Conservation (phyloP, 2,888 invertebrate genomes). For the Cetonia aurata region DNA sequence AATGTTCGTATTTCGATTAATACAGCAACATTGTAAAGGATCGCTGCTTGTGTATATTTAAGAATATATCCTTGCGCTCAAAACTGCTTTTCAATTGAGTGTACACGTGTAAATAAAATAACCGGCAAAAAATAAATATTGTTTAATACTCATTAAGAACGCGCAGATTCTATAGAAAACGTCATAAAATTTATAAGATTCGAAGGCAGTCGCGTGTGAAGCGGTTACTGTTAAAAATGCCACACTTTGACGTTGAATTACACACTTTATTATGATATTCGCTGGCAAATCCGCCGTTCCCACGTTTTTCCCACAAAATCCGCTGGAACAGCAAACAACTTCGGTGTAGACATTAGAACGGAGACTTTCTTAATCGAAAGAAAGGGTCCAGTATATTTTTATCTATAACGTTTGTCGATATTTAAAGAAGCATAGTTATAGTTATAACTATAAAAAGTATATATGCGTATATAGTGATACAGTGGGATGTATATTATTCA, state of each 20-base stretch:
- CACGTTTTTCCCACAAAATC: constrained; percentile 24
- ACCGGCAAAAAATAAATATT: background rate
- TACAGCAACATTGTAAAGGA: too few relatives aligned
- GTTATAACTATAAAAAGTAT: background rate
- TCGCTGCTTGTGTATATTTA: too few relatives aligned
- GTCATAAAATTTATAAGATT: too few relatives aligned
- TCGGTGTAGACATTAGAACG: constrained; percentile 1
- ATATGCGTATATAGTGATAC: too few relatives aligned
- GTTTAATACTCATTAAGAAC: background rate
- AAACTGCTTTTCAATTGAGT: too few relatives aligned
- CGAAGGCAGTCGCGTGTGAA: constrained; percentile 35
- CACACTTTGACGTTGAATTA: constrained; percentile 38
- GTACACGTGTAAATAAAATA: too few relatives aligned
- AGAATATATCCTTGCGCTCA: too few relatives aligned
- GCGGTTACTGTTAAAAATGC: constrained; percentile 40
- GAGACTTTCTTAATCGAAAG: constrained; percentile 43
- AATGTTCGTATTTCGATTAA: too few relatives aligned
- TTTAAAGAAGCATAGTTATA: background rate
- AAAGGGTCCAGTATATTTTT: background rate
- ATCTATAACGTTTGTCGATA: background rate
- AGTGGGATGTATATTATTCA: too few relatives aligned
- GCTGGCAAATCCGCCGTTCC: constrained; percentile 36
- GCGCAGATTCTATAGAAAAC: too few relatives aligned
- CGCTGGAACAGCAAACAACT: constrained; percentile 31
- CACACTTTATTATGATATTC: constrained; percentile 42